Conservation (phyloP, 2,113 vertebrate genomes). For the Erythrolamprus reginae region DNA sequence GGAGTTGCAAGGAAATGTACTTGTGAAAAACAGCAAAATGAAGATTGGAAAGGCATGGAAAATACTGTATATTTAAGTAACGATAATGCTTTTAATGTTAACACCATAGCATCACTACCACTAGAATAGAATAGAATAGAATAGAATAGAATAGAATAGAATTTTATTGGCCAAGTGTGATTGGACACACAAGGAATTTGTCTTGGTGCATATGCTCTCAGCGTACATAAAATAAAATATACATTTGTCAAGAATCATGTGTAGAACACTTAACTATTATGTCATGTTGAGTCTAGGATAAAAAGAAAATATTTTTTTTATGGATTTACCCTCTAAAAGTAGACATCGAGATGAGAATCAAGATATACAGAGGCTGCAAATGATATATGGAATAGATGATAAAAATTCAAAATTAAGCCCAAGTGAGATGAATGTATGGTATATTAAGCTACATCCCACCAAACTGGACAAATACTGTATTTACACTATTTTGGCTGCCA, state of each 20-base stretch:
- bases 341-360: not conserved
- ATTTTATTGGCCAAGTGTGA: no score
- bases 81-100: not conserved
- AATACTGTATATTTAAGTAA: not conserved
- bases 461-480: not conserved
- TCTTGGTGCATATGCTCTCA: no score
- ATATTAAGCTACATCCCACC: not conserved
- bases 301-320: not conserved
- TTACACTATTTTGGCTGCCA: not conserved
- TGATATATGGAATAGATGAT: not conserved
- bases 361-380: not conserved
- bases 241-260: no score
- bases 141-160: no score
- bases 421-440: not conserved
- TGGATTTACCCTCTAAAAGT: not conserved
- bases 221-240: no score
- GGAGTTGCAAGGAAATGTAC: not conserved
- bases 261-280: no score
- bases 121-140: no score
- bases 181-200: no score
- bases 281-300: not conserved
- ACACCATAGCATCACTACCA: not conserved
- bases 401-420: not conserved
- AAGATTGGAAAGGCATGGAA: not conserved
- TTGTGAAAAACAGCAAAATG: not conserved